Conservation (phyloP, 2,113 vertebrate genomes). For the Nipponia nippon region DNA sequence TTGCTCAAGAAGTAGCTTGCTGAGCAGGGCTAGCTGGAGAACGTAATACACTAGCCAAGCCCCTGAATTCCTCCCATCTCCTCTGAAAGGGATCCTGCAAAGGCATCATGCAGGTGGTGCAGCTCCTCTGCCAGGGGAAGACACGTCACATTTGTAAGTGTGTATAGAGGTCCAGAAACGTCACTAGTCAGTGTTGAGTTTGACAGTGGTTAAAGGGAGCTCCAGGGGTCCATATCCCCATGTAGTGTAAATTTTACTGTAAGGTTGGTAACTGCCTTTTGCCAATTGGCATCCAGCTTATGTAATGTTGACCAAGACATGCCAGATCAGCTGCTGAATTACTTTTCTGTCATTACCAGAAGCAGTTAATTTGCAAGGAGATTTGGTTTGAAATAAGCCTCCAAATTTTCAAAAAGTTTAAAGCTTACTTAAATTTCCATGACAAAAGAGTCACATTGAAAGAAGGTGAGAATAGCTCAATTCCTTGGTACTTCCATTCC, state of each 20-base stretch:
- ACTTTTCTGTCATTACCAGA: neutral
- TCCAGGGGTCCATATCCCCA: neutral
- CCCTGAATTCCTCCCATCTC: neutral
- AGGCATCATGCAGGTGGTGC: rapidly evolving
- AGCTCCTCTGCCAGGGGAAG: neutral
- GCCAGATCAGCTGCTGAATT: neutral
- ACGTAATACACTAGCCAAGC: neutral
- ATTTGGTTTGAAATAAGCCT: neutral
- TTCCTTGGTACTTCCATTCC: neutral
- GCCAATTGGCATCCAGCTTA: neutral
- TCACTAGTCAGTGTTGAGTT: neutral
- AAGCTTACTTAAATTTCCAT: neutral
- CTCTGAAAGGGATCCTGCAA: neutral
- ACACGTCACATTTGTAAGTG: neutral
- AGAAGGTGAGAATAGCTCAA: neutral
- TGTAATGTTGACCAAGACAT: neutral
- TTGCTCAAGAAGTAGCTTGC: neutral
- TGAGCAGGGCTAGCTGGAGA: neutral
- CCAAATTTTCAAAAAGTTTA: neutral
- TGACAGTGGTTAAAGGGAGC: neutral
- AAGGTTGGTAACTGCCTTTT: neutral
- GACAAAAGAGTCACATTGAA: neutral
- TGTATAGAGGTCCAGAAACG: neutral
- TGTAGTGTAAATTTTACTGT: neutral
- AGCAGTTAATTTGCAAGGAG: neutral